Conservation (phyloP, 1,140 invertebrate genomes). For the Hylaeus volcanicus region DNA sequence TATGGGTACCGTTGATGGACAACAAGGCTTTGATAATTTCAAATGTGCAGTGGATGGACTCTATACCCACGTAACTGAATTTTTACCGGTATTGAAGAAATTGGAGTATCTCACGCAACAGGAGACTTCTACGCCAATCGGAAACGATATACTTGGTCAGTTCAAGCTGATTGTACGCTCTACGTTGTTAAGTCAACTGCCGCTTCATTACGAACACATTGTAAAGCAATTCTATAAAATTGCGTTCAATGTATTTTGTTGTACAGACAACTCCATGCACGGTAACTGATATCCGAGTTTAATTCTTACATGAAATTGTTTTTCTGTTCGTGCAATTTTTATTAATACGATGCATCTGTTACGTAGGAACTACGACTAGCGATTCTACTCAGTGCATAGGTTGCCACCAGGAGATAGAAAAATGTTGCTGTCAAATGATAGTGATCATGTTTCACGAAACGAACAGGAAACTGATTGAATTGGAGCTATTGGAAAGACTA, state of each 20-base stretch:
- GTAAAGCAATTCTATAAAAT: slow-evolving; percentile 89
- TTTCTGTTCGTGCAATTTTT: not conserved
- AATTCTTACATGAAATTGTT: not conserved
- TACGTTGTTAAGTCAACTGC: slow-evolving; percentile 86
- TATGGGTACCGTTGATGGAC: slow-evolving; percentile 78
- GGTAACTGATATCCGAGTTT: slow-evolving; percentile 63
- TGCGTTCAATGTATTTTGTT: slow-evolving; percentile 87
- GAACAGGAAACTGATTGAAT: slow-evolving; percentile 86
- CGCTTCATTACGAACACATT: slow-evolving; percentile 85
- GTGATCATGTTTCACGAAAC: slow-evolving; percentile 89
- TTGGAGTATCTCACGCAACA: slow-evolving; percentile 79
- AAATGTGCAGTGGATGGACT: slow-evolving; percentile 84
- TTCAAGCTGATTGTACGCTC: slow-evolving; percentile 86
- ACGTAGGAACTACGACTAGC: slow-evolving; percentile 78
- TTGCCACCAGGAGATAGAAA: slow-evolving; percentile 86
- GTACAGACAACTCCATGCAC: slow-evolving; percentile 75
- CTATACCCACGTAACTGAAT: slow-evolving; percentile 81
- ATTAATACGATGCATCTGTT: slow-evolving; percentile 1
- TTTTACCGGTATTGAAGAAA: slow-evolving; percentile 82
- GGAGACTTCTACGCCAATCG: slow-evolving; percentile 77
- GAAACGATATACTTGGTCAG: slow-evolving; percentile 79
- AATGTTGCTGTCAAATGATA: slow-evolving; percentile 88
- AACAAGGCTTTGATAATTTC: slow-evolving; percentile 84
- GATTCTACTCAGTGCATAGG: slow-evolving; percentile 84
- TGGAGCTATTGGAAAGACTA: slow-evolving; percentile 89